phyloP scores from a whole-genome alignment of 2,113 vertebrate genomes.

The Chloebia gouldiae region DNA sequence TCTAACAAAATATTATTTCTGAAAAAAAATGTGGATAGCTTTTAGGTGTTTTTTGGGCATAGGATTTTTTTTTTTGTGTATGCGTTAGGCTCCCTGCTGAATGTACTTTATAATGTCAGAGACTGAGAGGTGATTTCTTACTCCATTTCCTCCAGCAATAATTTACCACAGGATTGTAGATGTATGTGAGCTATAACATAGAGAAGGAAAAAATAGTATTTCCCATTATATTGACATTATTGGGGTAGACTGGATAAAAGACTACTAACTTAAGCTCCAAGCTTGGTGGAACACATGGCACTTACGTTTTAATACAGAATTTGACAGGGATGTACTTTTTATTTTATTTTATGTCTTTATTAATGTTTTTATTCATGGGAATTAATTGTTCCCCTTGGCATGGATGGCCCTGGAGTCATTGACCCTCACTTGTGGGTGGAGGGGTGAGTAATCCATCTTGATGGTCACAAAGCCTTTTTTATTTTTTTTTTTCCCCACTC shows the following conservation, averaged over 20 bases:
- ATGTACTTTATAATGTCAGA: neutral
- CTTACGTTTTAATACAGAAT: neutral
- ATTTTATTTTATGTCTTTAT: neutral
- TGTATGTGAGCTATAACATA: neutral
- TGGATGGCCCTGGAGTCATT: rapidly evolving
- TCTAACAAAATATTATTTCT: neutral
- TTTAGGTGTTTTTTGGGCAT: neutral
- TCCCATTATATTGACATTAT: neutral
- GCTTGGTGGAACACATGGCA: neutral
- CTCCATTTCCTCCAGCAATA: neutral
- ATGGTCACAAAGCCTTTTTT: rapidly evolving
- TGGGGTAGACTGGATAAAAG: neutral
- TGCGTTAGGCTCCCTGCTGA: neutral
- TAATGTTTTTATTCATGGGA: neutral
- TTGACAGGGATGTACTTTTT: neutral
- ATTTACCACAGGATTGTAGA: neutral
- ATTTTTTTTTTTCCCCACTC: rapidly evolving
- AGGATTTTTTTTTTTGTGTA: neutral
- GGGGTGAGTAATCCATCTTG: neutral
- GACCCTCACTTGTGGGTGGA: neutral
- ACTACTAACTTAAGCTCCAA: neutral
- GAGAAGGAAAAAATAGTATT: neutral
- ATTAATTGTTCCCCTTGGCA: neutral
- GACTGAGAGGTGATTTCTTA: conserved; percentile 28
- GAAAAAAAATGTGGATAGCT: rapidly evolving